Evolutionary conservation across 23 tunicate species (phyloP).

Genomic region (Corella eumyota): DNA sequence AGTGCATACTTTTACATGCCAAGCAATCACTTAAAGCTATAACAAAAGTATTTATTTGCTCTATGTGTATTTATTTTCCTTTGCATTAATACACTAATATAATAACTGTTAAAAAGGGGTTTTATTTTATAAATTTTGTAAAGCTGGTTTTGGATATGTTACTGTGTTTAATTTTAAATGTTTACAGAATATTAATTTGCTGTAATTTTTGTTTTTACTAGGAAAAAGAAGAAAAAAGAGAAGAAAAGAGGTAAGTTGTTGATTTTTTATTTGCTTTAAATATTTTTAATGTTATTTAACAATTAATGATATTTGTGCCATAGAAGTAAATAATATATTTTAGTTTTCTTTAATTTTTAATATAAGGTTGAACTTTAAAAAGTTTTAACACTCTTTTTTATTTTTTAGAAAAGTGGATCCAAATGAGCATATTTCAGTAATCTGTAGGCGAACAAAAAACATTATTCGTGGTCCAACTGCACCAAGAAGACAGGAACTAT

Average conservation of each 20-base stretch:
- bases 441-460: conserved; percentile 55
- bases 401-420: too few relatives aligned
- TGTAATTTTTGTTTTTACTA: not conserved
- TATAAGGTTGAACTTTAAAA: too few relatives aligned
- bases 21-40: conserved; percentile 63
- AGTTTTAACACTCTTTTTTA: too few relatives aligned
- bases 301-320: too few relatives aligned
- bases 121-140: not conserved
- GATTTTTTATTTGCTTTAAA: too few relatives aligned
- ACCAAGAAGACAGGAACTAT: conserved; percentile 40
- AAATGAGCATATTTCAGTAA: conserved; percentile 27
- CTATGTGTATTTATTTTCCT: not conserved
- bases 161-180: not conserved
- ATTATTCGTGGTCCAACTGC: conserved; percentile 52
- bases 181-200: not conserved
- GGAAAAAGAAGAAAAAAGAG: too few relatives aligned
- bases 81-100: not conserved
- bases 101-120: not conserved
- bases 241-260: too few relatives aligned
- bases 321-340: too few relatives aligned
- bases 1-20: conserved; percentile 71
- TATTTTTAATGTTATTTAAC: too few relatives aligned
- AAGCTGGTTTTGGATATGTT: not conserved
- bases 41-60: conserved; percentile 7
- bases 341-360: too few relatives aligned